These are phyloP conservation scores for Elysia crispata DNA, from an alignment of 2,888 invertebrate species.

Conservation along the genomic window DNA sequence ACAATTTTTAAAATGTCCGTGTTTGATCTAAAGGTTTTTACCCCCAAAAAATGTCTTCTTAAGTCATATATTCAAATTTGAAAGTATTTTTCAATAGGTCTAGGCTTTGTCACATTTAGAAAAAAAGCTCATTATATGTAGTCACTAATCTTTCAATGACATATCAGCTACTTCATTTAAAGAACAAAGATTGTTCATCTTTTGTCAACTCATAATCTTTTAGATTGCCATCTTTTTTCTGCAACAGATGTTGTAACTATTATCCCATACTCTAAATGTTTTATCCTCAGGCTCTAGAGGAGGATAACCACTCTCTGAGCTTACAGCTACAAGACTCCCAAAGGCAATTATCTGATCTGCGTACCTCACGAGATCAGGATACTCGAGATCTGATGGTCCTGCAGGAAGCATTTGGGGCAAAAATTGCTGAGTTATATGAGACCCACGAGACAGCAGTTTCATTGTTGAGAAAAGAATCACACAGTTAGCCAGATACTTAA, in stretches of 20 bases:
- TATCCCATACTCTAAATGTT: not conserved
- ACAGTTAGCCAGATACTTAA: slow-evolving; percentile 56
- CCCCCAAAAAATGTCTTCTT: too few species aligned
- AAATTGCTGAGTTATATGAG: slow-evolving; percentile 72
- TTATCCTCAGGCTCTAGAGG: slow-evolving; percentile 65
- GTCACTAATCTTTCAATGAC: too few species aligned
- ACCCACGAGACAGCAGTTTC: slow-evolving; percentile 71
- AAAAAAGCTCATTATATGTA: too few species aligned
- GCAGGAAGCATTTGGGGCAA: slow-evolving; percentile 70
- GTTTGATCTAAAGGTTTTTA: too few species aligned
- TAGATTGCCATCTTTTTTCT: not conserved
- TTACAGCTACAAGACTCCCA: slow-evolving; percentile 66
- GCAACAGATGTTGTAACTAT: not conserved
- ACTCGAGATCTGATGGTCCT: slow-evolving; percentile 65
- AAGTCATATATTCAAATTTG: too few species aligned
- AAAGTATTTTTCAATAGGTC: too few species aligned
- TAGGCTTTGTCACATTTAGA: too few species aligned
- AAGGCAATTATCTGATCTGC: slow-evolving; percentile 62
- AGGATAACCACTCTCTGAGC: slow-evolving; percentile 66
- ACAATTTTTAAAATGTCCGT: too few species aligned
- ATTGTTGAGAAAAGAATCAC: slow-evolving; percentile 65
- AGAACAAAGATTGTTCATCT: too few species aligned
- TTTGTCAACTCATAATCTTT: not conserved
- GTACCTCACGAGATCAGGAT: slow-evolving; percentile 62
- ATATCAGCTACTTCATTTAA: too few species aligned